phyloP scores from a whole-genome alignment of 2,797 vertebrate genomes.

The Chrosomus eos region DNA sequence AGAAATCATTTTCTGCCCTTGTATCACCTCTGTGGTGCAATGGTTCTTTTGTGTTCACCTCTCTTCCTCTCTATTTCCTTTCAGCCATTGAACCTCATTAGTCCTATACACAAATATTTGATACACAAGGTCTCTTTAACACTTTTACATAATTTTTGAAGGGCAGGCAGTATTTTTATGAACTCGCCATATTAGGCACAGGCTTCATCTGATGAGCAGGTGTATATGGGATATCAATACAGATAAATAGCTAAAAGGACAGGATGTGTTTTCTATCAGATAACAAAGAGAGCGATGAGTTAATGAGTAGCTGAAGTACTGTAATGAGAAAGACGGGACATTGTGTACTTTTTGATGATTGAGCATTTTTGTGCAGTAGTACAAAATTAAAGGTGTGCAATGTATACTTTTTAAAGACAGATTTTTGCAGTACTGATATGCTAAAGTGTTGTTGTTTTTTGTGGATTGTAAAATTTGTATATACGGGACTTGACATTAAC shows the following conservation, averaged over 20 bases:
- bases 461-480: neutral
- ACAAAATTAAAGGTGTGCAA: neutral
- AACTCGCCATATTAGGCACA: neutral
- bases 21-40: conserved; percentile 1
- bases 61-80: neutral
- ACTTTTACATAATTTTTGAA: neutral
- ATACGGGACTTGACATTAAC: no score
- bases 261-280: conserved; percentile 4
- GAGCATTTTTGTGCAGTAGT: neutral
- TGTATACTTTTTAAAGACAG: neutral
- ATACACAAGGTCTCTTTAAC: neutral
- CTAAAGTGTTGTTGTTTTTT: neutral
- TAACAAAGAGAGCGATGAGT: neutral
- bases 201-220: neutral
- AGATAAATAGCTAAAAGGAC: conserved; percentile 11
- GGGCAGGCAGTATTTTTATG: neutral
- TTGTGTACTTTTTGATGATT: neutral
- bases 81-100: neutral
- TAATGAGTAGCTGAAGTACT: neutral
- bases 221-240: neutral
- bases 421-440: neutral
- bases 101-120: neutral
- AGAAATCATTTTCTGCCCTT: conserved; percentile 2
- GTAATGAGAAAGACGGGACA: neutral
- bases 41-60: neutral